These are phyloP conservation scores for Mesorhabditis spiculigera DNA, from an alignment of 2,888 invertebrate genomes.

Conservation along the genomic window DNA sequence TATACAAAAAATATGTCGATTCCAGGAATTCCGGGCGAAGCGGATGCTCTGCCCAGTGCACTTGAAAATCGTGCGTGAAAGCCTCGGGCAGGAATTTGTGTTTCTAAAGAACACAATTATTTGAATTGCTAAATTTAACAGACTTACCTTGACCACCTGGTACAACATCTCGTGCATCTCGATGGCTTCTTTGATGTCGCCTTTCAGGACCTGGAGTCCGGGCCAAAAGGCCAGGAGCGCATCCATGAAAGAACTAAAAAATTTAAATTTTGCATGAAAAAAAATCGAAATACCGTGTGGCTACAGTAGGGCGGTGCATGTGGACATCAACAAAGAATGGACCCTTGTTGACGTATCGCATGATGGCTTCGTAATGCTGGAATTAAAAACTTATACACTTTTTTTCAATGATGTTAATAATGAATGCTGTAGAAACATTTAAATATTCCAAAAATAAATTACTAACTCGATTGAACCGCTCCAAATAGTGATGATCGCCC, in stretches of 20 bases:
- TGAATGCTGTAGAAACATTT: not conserved
- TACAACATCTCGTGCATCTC: slow-evolving; percentile 98
- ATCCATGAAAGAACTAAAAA: slow-evolving; percentile 81
- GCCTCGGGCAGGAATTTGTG: slow-evolving; percentile 98
- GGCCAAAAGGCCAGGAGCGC: slow-evolving; percentile 96
- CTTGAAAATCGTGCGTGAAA: slow-evolving; percentile 93
- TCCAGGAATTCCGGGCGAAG: slow-evolving; percentile 90
- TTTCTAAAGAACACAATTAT: slow-evolving; percentile 64
- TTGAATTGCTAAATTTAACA: not conserved
- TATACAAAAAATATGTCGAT: slow-evolving; percentile 92
- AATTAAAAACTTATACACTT: slow-evolving; percentile 10
- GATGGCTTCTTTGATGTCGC: slow-evolving; percentile 93
- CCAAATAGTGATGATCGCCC: slow-evolving; percentile 83
- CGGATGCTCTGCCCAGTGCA: slow-evolving; percentile 97
- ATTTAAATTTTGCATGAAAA: not conserved
- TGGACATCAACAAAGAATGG: slow-evolving; percentile 88
- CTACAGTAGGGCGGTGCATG: slow-evolving; percentile 91
- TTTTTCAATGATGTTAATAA: not conserved
- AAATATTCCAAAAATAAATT: not conserved
- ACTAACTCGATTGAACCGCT: slow-evolving; percentile 74
- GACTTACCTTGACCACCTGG: slow-evolving; percentile 80
- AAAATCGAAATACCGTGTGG: slow-evolving; percentile 68
- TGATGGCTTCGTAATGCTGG: slow-evolving; percentile 55
- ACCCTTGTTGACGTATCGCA: slow-evolving; percentile 84
- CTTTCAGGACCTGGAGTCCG: slow-evolving; percentile 74